Evolutionary conservation across 2,888 invertebrate species (phyloP), one percentile per base, ranked within the genome.

Genomic region (Drosophila longiperda): DNA sequence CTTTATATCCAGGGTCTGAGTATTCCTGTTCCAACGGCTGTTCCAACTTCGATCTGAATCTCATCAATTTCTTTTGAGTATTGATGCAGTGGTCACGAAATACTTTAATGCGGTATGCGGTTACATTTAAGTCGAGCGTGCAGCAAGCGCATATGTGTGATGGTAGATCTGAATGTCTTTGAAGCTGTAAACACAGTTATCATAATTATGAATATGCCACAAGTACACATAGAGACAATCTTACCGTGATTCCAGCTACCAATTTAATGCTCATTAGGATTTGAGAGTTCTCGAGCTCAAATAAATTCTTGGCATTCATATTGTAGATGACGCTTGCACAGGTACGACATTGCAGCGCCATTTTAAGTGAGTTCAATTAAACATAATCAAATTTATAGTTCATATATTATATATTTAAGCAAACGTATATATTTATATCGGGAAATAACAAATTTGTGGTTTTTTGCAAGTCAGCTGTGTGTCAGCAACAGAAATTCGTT

Each of bases 301-400:
- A 83, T 1, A 83, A 53, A 67, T 88, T 78, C 7, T 68, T 80
- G 2, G 89, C 74, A 17, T 74, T 86, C 1, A 33, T 50, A 2
- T 83, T 74, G 26, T 86, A 83, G 34, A 88, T 83, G 11, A 73
- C 58, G 40, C 33, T 60, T 32, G 38, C 75, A 23, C 84, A 89
- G 15, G 70, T 84, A n/a, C 89, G 79, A 58, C 89, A 84, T 54
- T 67, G 67, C 0, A 74, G 48, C 7, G 89, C 34, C 89, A 89
- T 89, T 64, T 53, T 77, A 12, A 11, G 32, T 8, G 40, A 11
- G 1, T 5, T 4, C 1, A 36, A 29, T 29, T 26, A 17, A 42
- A 60, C 40, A 61, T 34, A 40, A 6, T 48, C 15, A 12, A 4
- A n/a, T 2, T 12, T 29, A 2, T 32, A 23, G 4, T 15, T 29